These are phyloP conservation scores for Cryptotermes secundus DNA, from an alignment of 1,140 invertebrate species.

Conservation along the genomic window DNA sequence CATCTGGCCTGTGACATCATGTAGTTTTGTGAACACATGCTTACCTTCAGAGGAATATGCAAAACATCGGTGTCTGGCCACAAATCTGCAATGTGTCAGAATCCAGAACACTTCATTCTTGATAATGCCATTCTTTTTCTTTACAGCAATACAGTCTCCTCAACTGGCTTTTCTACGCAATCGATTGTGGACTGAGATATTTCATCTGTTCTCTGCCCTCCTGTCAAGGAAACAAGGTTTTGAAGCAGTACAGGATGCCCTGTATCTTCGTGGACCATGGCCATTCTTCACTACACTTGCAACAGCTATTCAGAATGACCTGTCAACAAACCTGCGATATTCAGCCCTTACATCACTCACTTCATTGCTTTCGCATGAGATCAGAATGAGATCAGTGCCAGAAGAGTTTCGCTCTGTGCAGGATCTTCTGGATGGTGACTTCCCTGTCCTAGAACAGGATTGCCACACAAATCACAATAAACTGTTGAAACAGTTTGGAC, in stretches of 20 bases:
- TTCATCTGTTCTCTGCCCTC: conserved; percentile 47
- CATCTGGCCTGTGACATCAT: too few species aligned
- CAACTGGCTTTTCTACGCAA: conserved; percentile 49
- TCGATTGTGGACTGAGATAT: conserved; percentile 51
- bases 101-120: too few species aligned
- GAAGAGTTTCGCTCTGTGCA: not conserved
- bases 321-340: conserved; percentile 42
- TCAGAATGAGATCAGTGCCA: conserved; percentile 28
- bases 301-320: conserved; percentile 44
- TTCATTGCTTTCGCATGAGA: conserved; percentile 45
- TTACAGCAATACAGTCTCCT: conserved; percentile 44
- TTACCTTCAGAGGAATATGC: too few species aligned
- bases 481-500: too few species aligned
- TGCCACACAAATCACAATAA: too few species aligned
- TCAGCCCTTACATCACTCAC: conserved; percentile 44
- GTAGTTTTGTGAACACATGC: too few species aligned
- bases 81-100: too few species aligned
- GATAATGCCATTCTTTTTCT: conserved; percentile 11
- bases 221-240: conserved; percentile 45
- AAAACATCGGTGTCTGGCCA: too few species aligned
- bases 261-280: conserved; percentile 44
- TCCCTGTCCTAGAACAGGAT: not conserved
- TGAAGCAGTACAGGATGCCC: conserved; percentile 45
- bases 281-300: conserved; percentile 47
- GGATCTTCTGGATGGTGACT: not conserved